Percentiles rank a stretch among this genome's conserved stretches.
Evolutionary conservation across 2,113 vertebrate genomes (phyloP).

Genomic region (Cynopterus brachyotis): DNA sequence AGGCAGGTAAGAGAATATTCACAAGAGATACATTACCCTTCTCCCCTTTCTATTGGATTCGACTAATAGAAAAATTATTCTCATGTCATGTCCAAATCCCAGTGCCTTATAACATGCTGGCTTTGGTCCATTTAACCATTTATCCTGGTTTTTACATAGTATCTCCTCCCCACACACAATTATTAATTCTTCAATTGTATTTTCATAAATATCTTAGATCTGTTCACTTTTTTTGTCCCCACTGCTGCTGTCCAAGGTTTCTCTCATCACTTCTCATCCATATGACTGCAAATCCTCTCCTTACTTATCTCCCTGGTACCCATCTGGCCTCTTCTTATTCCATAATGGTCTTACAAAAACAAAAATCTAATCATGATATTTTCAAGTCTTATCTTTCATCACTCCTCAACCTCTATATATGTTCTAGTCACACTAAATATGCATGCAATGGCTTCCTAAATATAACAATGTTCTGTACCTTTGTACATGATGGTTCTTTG

Average conservation of each 20-base stretch:
- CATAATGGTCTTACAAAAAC: conserved; percentile 34
- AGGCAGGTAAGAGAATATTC: not conserved
- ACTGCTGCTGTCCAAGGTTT: not conserved
- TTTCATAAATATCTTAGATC: not conserved
- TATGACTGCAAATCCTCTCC: not conserved
- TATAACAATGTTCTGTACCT: not conserved
- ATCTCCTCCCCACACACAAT: not conserved
- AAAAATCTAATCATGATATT: not conserved
- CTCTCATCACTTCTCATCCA: not conserved
- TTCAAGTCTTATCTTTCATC: not conserved
- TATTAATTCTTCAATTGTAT: not conserved
- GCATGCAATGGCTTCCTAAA: not conserved
- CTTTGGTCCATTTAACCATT: not conserved
- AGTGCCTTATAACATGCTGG: not conserved
- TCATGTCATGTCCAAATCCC: not conserved
- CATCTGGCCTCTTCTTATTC: not conserved
- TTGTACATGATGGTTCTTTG: not conserved
- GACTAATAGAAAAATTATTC: conserved; percentile 29
- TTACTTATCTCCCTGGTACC: not conserved
- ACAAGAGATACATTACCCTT: not conserved
- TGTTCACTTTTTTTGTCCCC: conserved; percentile 17
- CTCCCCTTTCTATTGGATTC: conserved; percentile 7
- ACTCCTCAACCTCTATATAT: not conserved
- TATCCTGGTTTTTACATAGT: not conserved
- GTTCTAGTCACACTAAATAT: not conserved